A percentile compares a stretch with the other conserved stretches of the same genome.
These are phyloP conservation scores for Vanessa cardui DNA, from an alignment of 2,888 invertebrate genomes.

Conservation along the genomic window DNA sequence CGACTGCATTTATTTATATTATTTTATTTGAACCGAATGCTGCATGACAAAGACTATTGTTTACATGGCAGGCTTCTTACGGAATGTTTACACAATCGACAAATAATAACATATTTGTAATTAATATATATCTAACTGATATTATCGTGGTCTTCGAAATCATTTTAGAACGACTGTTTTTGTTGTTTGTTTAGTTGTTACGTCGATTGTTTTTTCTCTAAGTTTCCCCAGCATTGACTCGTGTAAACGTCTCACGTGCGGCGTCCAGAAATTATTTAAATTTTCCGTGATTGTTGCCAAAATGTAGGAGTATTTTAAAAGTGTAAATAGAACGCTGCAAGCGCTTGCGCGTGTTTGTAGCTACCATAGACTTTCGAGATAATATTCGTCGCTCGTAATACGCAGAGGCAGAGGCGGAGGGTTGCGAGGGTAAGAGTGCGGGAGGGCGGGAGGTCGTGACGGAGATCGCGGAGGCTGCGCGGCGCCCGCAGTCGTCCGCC, in stretches of 20 bases:
- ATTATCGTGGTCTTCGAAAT: background rate
- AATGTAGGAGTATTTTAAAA: conserved; percentile 23
- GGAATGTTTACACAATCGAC: background rate
- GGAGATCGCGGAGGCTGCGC: conserved; percentile 51
- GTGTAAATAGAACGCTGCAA: conserved; percentile 11
- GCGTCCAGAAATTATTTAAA: conserved; percentile 11
- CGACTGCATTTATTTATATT: conserved; percentile 24
- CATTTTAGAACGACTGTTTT: background rate
- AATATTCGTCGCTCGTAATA: conserved; percentile 7
- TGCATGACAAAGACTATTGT: conserved; percentile 19
- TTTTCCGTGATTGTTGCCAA: conserved; percentile 27
- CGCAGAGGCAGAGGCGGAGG: conserved; percentile 33
- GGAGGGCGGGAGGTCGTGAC: conserved; percentile 47
- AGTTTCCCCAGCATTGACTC: background rate
- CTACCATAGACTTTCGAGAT: conserved; percentile 14
- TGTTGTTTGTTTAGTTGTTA: background rate
- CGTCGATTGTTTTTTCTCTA: conserved; percentile 12
- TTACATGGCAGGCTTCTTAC: background rate
- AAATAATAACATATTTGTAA: background rate
- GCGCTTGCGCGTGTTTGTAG: conserved; percentile 10
- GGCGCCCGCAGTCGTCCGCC: conserved; percentile 48
- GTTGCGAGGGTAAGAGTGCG: conserved; percentile 40
- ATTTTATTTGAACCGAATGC: conserved; percentile 17
- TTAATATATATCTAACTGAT: too few species aligned
- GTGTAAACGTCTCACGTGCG: conserved; percentile 14